A percentile compares a stretch with the other conserved stretches of the same genome.
phyloP scores from a whole-genome alignment of 2,888 invertebrate species.

The Acanthoscelides obtectus region DNA sequence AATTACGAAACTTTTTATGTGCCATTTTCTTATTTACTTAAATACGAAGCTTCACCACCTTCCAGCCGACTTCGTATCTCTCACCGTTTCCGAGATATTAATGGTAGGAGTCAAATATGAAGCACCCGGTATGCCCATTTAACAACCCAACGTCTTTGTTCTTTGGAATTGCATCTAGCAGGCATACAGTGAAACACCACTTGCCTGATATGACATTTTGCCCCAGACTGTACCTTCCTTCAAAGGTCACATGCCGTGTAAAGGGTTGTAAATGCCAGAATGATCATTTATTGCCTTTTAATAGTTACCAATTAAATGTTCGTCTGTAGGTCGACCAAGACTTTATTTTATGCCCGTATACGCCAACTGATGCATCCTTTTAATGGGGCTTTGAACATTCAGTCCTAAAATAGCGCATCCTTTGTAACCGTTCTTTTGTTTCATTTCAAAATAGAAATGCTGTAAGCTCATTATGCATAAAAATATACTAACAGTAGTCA shows the following conservation, averaged over 20 bases:
- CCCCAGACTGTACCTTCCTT: neutral
- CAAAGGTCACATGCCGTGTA: constrained; percentile 9
- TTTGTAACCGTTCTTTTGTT: neutral
- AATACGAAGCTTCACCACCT: no score
- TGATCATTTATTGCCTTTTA: constrained; percentile 34
- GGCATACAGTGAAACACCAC: neutral
- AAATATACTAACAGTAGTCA: no score
- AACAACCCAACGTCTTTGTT: no score
- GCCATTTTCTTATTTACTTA: no score
- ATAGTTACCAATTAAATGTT: constrained; percentile 16
- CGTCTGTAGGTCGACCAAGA: neutral
- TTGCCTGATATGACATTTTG: neutral
- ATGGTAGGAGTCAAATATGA: no score
- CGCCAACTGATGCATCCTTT: neutral
- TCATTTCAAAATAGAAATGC: no score
- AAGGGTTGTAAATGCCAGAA: constrained; percentile 32
- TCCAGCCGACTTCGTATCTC: no score
- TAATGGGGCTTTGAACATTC: neutral
- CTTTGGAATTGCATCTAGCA: no score
- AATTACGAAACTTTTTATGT: no score
- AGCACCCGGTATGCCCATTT: no score
- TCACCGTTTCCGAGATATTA: no score
- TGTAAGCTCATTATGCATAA: no score
- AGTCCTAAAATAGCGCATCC: neutral
- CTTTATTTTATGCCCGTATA: neutral